phyloP scores from a whole-genome alignment of 2,888 invertebrate genomes.

The Elaeidobius kamerunicus region DNA sequence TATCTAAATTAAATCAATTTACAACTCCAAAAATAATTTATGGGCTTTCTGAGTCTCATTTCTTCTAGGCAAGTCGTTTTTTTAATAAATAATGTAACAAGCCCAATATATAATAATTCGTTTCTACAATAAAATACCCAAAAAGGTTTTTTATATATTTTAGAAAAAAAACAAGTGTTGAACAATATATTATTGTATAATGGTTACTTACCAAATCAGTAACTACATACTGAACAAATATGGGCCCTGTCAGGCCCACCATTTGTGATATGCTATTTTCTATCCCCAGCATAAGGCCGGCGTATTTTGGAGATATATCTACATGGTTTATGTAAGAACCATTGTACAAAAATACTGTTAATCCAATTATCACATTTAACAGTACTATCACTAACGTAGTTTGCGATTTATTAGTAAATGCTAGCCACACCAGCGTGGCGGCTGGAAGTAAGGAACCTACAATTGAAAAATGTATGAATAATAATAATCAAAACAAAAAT shows the following conservation, averaged over 20 bases:
- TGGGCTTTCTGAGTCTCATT: too few relatives aligned
- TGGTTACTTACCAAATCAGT: conserved; percentile 30
- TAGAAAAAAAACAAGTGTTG: too few relatives aligned
- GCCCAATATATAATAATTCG: too few relatives aligned
- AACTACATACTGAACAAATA: conserved; percentile 26
- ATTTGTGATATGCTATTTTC: conserved; percentile 28
- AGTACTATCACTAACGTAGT: conserved; percentile 19
- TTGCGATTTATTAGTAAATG: conserved; percentile 21
- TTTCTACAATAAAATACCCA: too few relatives aligned
- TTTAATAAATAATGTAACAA: too few relatives aligned
- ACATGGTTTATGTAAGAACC: conserved; percentile 28
- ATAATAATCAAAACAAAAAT: too few relatives aligned
- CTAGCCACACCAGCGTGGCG: conserved; percentile 20
- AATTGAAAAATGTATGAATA: too few relatives aligned
- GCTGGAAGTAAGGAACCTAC: conserved; percentile 26
- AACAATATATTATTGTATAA: too few relatives aligned
- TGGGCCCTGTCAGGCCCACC: conserved; percentile 26
- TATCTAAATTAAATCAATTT: too few relatives aligned
- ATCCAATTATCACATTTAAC: conserved; percentile 26
- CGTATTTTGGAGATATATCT: conserved; percentile 28
- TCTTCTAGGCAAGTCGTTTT: too few relatives aligned
- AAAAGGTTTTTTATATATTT: too few relatives aligned
- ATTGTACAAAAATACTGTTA: conserved; percentile 21
- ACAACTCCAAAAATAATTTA: too few relatives aligned
- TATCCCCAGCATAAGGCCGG: conserved; percentile 25